Conservation (phyloP, 2,797 vertebrate species). For the Halcyon leucocephala region DNA sequence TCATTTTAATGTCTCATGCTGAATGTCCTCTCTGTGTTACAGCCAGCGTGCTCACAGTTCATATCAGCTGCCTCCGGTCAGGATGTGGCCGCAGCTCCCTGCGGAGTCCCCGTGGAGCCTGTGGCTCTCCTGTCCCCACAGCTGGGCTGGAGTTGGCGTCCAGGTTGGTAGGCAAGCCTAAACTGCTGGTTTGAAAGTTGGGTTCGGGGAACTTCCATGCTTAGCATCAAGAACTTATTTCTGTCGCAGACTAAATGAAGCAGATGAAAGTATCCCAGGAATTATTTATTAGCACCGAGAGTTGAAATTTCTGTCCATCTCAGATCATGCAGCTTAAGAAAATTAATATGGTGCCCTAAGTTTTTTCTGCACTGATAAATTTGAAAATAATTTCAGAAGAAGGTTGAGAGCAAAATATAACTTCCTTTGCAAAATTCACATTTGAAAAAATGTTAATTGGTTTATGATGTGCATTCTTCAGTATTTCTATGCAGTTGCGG, state of each 20-base stretch:
- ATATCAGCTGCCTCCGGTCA: fast-evolving
- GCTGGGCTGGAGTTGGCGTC: neutral
- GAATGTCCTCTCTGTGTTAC: neutral
- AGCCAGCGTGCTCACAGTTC: neutral
- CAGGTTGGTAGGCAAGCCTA: neutral
- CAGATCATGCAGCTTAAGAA: neutral
- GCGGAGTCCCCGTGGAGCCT: fast-evolving
- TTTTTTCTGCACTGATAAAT: neutral
- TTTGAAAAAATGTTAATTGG: neutral
- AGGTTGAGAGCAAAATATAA: neutral
- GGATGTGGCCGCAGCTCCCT: fast-evolving
- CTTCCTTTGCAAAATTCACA: neutral
- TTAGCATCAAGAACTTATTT: neutral
- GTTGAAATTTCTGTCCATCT: neutral
- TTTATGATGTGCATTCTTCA: neutral
- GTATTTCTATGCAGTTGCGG: neutral
- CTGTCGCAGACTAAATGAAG: neutral
- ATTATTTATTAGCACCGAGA: neutral
- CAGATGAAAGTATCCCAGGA: neutral
- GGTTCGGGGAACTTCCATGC: neutral
- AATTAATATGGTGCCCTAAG: neutral
- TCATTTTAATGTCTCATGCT: neutral
- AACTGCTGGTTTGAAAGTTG: neutral
- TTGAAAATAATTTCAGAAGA: neutral
- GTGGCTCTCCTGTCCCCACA: fast-evolving